phyloP scores from a whole-genome alignment of 2,113 vertebrate species.

The Podarcis cretensis region DNA sequence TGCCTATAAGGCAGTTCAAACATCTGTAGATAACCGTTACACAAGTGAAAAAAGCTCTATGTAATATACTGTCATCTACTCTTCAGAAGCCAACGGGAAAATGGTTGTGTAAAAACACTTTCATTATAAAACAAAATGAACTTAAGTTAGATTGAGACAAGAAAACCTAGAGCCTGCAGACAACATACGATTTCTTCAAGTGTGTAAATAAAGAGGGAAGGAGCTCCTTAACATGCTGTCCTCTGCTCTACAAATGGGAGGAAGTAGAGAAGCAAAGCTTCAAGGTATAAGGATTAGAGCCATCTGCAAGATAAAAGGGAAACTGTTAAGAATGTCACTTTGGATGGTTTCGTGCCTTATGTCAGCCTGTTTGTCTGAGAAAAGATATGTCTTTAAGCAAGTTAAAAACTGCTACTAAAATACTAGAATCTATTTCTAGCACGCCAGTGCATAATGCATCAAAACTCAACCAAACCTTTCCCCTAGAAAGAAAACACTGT shows the following conservation, averaged over 20 bases:
- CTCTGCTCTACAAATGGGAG: slow-evolving; percentile 89
- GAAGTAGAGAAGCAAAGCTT: slow-evolving; percentile 99
- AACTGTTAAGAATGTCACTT: slow-evolving; percentile 20
- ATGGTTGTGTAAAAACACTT: slow-evolving; percentile 63
- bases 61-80: slow-evolving; percentile 72
- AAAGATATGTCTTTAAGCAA: not conserved
- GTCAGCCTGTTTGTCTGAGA: not conserved
- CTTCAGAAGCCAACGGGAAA: slow-evolving; percentile 71
- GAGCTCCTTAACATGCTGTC: slow-evolving; percentile 70
- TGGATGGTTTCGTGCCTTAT: not conserved
- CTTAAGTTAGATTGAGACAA: slow-evolving; percentile 75
- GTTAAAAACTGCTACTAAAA: not conserved
- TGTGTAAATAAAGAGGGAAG: slow-evolving; percentile 67
- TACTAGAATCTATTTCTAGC: not conserved
- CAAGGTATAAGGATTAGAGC: slow-evolving; percentile 96
- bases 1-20: slow-evolving; percentile 64
- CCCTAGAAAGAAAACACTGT: not conserved
- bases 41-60: slow-evolving; percentile 69
- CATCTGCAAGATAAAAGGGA: slow-evolving; percentile 83
- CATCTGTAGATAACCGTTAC: slow-evolving; percentile 63
- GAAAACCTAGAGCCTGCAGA: slow-evolving; percentile 76
- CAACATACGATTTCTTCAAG: slow-evolving; percentile 72
- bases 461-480: not conserved
- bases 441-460: not conserved
- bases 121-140: slow-evolving; percentile 78